Evolutionary conservation across 2,797 vertebrate species (phyloP).

Genomic region (Sebastes glaucus): DNA sequence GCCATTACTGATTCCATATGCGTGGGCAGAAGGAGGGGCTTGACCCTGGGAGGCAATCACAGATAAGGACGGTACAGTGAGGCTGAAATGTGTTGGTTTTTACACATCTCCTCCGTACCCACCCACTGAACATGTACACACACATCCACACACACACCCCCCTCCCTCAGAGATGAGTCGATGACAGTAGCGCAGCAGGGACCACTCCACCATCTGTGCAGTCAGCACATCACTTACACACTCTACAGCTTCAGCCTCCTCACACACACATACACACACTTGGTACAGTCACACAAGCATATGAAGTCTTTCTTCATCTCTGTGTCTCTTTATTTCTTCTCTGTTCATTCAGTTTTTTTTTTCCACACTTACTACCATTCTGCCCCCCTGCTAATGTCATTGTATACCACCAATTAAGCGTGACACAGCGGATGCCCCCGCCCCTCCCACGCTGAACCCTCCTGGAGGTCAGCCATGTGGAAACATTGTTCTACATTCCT

Average conservation of each 20-base stretch:
- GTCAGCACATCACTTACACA: conserved; percentile 78
- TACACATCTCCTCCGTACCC: conserved; percentile 44
- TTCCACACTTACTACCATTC: conserved; percentile 44
- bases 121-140: conserved; percentile 25
- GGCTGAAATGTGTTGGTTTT: conserved; percentile 71
- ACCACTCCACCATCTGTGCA: conserved; percentile 83
- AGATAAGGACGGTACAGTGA: conserved; percentile 65
- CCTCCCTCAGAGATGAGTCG: conserved; percentile 65
- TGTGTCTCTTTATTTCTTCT: conserved; percentile 37
- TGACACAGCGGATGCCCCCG: conserved; percentile 69
- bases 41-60: conserved; percentile 54
- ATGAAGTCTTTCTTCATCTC: conserved; percentile 27
- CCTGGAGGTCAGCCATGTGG: conserved; percentile 79
- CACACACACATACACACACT: conserved; percentile 5
- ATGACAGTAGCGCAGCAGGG: conserved; percentile 82
- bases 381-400: conserved; percentile 61
- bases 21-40: conserved; percentile 21
- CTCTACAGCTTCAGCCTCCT: conserved; percentile 37
- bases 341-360: conserved; percentile 54
- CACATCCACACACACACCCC: conserved; percentile 27
- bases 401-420: conserved; percentile 75
- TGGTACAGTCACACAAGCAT: conserved; percentile 18
- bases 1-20: conserved; percentile 46
- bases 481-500: conserved; percentile 86
- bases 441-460: conserved; percentile 64